These are phyloP conservation scores for Hypotaenidia okinawae DNA, from an alignment of 2,797 vertebrate species.

Conservation along the genomic window DNA sequence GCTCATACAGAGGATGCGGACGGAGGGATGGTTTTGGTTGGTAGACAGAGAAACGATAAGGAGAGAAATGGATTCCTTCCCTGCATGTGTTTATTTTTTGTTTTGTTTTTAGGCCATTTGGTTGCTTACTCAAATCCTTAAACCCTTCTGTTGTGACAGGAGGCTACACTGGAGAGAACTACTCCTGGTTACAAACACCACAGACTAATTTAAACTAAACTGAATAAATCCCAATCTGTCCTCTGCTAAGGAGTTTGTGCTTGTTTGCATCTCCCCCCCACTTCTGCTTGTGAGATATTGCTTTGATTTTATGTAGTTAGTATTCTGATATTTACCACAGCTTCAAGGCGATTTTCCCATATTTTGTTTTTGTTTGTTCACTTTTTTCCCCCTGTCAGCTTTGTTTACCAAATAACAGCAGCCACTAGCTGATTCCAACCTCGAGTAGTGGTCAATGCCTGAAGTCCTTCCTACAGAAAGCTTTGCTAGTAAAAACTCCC, in stretches of 20 bases:
- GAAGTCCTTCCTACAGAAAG: background rate
- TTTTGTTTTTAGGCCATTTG: slow-evolving; percentile 45
- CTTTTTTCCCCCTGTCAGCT: background rate
- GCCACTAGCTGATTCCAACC: background rate
- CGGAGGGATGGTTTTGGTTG: background rate
- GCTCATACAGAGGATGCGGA: background rate
- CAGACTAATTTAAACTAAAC: slow-evolving; percentile 26
- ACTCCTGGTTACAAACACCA: slow-evolving; percentile 47
- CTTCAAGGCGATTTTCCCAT: background rate
- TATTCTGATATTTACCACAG: background rate
- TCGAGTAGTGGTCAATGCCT: background rate
- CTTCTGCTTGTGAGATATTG: background rate
- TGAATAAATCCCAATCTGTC: slow-evolving; percentile 44
- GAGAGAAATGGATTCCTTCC: background rate
- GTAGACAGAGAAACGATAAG: background rate
- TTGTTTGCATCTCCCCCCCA: background rate
- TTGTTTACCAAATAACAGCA: background rate
- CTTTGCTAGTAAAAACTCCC: background rate
- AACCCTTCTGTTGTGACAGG: slow-evolving; percentile 58
- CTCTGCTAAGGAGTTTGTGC: background rate
- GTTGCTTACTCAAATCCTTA: slow-evolving; percentile 42
- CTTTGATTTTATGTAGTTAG: background rate
- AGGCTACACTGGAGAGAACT: slow-evolving; percentile 19
- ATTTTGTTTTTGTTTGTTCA: background rate
- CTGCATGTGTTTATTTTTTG: background rate